A percentile compares a stretch with the other conserved stretches of the same genome.
These are phyloP conservation scores for Tretioscincus oriximinensis DNA, from an alignment of 2,113 vertebrate species.

Conservation along the genomic window DNA sequence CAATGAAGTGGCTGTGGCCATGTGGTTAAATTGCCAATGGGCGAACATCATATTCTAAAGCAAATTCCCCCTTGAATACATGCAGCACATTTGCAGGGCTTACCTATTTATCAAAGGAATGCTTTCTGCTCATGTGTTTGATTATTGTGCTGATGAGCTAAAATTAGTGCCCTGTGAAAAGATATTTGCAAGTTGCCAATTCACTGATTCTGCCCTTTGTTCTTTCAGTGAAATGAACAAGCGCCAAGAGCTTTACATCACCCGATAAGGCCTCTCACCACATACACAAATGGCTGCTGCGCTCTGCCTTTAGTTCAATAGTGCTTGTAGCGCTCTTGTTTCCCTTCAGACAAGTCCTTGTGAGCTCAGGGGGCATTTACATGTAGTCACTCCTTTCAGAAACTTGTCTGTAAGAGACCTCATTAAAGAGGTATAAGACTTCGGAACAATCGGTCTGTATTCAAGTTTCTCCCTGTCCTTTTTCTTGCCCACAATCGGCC, in stretches of 20 bases:
- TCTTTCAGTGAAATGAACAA: slow-evolving; percentile 51
- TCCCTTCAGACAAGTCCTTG: slow-evolving; percentile 51
- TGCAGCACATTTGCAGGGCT: not conserved
- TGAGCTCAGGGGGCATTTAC: slow-evolving; percentile 58
- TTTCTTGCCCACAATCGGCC: not conserved
- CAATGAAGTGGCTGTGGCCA: not conserved
- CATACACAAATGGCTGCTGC: slow-evolving; percentile 47
- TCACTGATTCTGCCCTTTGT: slow-evolving; percentile 11
- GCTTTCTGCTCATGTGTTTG: not conserved
- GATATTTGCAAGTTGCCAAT: not conserved
- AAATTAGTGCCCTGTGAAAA: slow-evolving; percentile 13
- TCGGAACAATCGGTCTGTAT: slow-evolving; percentile 12
- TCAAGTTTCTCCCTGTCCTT: slow-evolving; percentile 12
- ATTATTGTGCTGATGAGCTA: slow-evolving; percentile 14
- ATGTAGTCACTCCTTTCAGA: slow-evolving; percentile 48
- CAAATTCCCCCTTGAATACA: slow-evolving; percentile 22
- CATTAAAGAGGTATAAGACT: slow-evolving; percentile 20
- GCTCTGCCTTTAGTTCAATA: slow-evolving; percentile 59
- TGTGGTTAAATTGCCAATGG: not conserved
- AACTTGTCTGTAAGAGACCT: slow-evolving; percentile 34
- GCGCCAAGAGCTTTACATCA: slow-evolving; percentile 41
- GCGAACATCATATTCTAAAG: slow-evolving; percentile 6
- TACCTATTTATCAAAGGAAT: not conserved
- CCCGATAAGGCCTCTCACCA: slow-evolving; percentile 43
- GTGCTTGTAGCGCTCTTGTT: slow-evolving; percentile 65